Percentiles rank a stretch among this genome's conserved stretches.
Conservation (phyloP, 1,140 invertebrate genomes). For the Drosophila yakuba region DNA sequence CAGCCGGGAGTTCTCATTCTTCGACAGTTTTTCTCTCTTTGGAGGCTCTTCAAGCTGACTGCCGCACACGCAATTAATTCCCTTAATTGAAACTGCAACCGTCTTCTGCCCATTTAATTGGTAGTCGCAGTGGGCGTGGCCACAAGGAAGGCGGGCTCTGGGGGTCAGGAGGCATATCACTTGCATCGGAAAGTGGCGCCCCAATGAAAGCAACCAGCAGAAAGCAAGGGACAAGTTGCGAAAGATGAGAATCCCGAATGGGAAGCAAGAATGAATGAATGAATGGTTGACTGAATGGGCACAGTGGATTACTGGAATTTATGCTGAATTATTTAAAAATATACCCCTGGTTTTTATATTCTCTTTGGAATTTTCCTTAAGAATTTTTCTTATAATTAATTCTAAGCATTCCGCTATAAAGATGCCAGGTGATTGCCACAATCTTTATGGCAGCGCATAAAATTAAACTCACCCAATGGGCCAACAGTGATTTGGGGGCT, state of each 20-base stretch:
- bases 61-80: slow-evolving; percentile 79
- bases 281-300: slow-evolving; percentile 61
- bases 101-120: slow-evolving; percentile 75
- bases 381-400: slow-evolving; percentile 32
- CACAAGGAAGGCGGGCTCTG: not conserved
- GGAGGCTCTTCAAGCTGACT: slow-evolving; percentile 59
- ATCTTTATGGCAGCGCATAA: slow-evolving; percentile 18
- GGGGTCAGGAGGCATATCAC: slow-evolving; percentile 58
- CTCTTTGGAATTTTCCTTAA: not conserved
- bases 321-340: not conserved
- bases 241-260: slow-evolving; percentile 45
- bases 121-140: slow-evolving; percentile 60
- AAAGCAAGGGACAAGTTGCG: slow-evolving; percentile 24
- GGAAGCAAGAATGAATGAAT: slow-evolving; percentile 42
- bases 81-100: slow-evolving; percentile 79
- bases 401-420: slow-evolving; percentile 15
- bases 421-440: slow-evolving; percentile 25
- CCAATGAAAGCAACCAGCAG: slow-evolving; percentile 69
- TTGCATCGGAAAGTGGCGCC: slow-evolving; percentile 74
- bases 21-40: slow-evolving; percentile 7
- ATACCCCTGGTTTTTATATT: not conserved
- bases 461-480: slow-evolving; percentile 19
- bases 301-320: slow-evolving; percentile 40
- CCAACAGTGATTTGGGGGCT: slow-evolving; percentile 14
- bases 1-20: slow-evolving; percentile 32